Base-by-base conservation (phyloP, 2,797 vertebrate species). In the Rhincodon typus region DNA sequence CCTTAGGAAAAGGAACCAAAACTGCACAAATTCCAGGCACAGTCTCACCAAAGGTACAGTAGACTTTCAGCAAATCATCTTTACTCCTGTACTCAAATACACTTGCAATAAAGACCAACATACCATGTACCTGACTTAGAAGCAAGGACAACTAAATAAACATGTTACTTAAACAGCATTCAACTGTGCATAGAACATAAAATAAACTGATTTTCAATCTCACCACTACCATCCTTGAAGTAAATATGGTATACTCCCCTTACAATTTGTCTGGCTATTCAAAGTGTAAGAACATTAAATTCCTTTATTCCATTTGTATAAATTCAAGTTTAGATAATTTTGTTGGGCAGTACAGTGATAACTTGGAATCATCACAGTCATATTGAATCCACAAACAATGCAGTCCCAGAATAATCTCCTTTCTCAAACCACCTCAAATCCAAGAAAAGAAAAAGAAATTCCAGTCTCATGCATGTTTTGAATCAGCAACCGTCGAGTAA, bases 401-500 rank as follows among this genome's bases (percentile, higher is more conserved):
- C 27, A 86, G 82, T 50, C 25, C 82, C 8, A 42, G 12, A 62
- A 62, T 12, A 62, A 50, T 34, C 30, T 1, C 2, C 94, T 94
- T 94, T 87, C 66, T 95, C 95, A 95, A 96, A 96, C 95, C 72
- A 96, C 57, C 94, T 34, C 96, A 72, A 70, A 70, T 94, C 96
- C 74, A 70, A 96, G 96, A 79, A 96, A 96, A 96, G 96, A 95
- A 53, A 96, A 96, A 50, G 95, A 87, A 6, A 96, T 67, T 57
- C 94, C 95, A 95, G 84, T 96, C 96, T 79, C 12, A 96, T 77
- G 96, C 96, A 96, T 96, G 95, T 95, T 96, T 87, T 95, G 95
- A 96, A 97, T 96, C 95, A 62, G 96, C n/a, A 96, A 95, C 94
- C 95, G 95, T 95, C 96, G 95, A 70, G 96, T 96, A 88, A 94